Conservation (phyloP, 2,797 vertebrate species). For the Fistularia commersonii region DNA sequence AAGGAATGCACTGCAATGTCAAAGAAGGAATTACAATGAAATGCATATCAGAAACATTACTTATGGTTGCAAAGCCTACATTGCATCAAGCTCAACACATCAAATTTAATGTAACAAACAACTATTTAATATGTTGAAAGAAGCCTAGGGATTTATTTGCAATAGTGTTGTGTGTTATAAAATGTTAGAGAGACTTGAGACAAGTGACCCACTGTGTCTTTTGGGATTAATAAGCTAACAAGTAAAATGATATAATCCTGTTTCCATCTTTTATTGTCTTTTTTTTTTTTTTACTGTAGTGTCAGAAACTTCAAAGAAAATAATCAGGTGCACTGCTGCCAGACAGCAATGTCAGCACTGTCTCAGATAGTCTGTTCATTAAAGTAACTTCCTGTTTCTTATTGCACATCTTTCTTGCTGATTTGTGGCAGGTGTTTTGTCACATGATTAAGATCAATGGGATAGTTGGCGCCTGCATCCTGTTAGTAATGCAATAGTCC, state of each 20-base stretch:
- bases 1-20: slow-evolving; percentile 4
- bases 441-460: slow-evolving; percentile 34
- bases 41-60: slow-evolving; percentile 15
- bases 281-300: slow-evolving; percentile 11
- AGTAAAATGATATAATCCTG: too few species aligned
- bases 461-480: slow-evolving; percentile 30
- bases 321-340: slow-evolving; percentile 31
- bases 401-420: slow-evolving; percentile 32
- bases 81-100: slow-evolving; percentile 5
- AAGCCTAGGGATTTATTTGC: slow-evolving; percentile 17
- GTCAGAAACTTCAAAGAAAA: slow-evolving; percentile 20
- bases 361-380: slow-evolving; percentile 29
- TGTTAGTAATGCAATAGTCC: slow-evolving; percentile 47
- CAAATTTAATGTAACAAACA: too few species aligned
- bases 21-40: slow-evolving; percentile 13
- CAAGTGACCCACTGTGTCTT: slow-evolving; percentile 28
- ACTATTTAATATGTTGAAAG: slow-evolving; percentile 20
- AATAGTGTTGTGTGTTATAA: slow-evolving; percentile 11
- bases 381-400: slow-evolving; percentile 30
- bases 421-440: slow-evolving; percentile 45
- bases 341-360: slow-evolving; percentile 2
- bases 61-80: slow-evolving; percentile 5
- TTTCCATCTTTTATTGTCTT: neutral
- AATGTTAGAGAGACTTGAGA: too few species aligned
- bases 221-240: slow-evolving; percentile 24